These are phyloP conservation scores for Protaetia brevitarsis DNA, from an alignment of 1,140 invertebrate genomes.

Conservation along the genomic window DNA sequence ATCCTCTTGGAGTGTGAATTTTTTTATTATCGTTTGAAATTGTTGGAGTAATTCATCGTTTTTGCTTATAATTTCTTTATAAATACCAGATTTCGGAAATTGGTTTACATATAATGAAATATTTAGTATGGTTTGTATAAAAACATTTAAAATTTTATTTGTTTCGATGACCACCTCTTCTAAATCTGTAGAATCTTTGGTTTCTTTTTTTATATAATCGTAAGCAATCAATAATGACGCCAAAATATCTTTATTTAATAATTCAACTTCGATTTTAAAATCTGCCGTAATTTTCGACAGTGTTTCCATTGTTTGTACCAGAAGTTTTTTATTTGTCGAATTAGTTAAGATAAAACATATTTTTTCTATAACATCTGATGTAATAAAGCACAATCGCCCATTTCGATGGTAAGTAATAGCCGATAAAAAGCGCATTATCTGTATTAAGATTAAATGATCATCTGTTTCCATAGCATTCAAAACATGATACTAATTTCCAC, in stretches of 20 bases:
- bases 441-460: constrained; percentile 62
- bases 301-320: constrained; percentile 51
- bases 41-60: constrained; percentile 18
- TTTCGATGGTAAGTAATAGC: constrained; percentile 51
- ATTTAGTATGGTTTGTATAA: constrained; percentile 36
- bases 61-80: constrained; percentile 21
- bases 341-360: constrained; percentile 64
- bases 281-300: constrained; percentile 38
- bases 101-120: constrained; percentile 32
- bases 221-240: constrained; percentile 22
- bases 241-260: constrained; percentile 30
- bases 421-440: constrained; percentile 64
- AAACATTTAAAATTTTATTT: constrained; percentile 9
- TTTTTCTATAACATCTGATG: constrained; percentile 53
- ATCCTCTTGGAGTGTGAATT: constrained; percentile 33
- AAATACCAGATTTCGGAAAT: constrained; percentile 21
- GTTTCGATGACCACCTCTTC: background rate
- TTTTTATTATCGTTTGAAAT: constrained; percentile 28
- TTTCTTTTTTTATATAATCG: background rate
- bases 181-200: background rate
- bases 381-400: constrained; percentile 48
- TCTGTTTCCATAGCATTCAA: constrained; percentile 57
- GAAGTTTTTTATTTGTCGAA: constrained; percentile 62
- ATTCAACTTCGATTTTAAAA: constrained; percentile 33
- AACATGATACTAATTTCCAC: constrained; percentile 46